These are phyloP conservation scores for Hyles euphorbiae DNA, from an alignment of 1,140 invertebrate species.

Conservation along the genomic window DNA sequence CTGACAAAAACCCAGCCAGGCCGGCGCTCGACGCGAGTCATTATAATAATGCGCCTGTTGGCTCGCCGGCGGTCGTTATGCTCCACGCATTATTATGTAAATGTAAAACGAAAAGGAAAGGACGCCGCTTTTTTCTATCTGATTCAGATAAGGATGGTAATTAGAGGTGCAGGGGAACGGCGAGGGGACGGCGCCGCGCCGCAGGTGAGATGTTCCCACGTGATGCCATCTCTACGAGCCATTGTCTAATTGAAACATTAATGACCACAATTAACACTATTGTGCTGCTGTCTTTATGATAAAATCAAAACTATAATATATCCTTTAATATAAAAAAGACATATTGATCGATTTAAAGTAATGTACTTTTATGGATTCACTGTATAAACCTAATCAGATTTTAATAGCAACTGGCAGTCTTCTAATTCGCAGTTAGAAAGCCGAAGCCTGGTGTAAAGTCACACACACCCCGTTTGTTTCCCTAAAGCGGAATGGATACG, in stretches of 20 bases:
- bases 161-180: conserved; percentile 44
- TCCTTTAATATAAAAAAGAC: too few species aligned
- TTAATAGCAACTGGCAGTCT: too few species aligned
- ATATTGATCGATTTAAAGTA: too few species aligned
- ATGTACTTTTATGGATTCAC: too few species aligned
- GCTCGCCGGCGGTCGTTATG: conserved; percentile 42
- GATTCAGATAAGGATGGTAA: conserved; percentile 62
- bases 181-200: conserved; percentile 24
- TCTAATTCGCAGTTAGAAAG: too few species aligned
- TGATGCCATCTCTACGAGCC: conserved; percentile 18
- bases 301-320: too few species aligned
- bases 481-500: too few species aligned
- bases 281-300: background rate
- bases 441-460: too few species aligned
- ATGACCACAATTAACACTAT: conserved; percentile 2
- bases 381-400: too few species aligned
- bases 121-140: conserved; percentile 59
- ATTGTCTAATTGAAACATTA: conserved; percentile 5
- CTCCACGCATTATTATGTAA: conserved; percentile 71
- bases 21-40: conserved; percentile 36
- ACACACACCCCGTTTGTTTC: too few species aligned
- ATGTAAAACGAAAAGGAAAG: conserved; percentile 62
- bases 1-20: conserved; percentile 37
- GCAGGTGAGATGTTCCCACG: conserved; percentile 54
- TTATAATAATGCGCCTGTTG: conserved; percentile 48